Percentiles rank a stretch among this genome's conserved stretches.
Conservation (phyloP, 2,113 vertebrate species). For the Proterorhinus semilunaris region DNA sequence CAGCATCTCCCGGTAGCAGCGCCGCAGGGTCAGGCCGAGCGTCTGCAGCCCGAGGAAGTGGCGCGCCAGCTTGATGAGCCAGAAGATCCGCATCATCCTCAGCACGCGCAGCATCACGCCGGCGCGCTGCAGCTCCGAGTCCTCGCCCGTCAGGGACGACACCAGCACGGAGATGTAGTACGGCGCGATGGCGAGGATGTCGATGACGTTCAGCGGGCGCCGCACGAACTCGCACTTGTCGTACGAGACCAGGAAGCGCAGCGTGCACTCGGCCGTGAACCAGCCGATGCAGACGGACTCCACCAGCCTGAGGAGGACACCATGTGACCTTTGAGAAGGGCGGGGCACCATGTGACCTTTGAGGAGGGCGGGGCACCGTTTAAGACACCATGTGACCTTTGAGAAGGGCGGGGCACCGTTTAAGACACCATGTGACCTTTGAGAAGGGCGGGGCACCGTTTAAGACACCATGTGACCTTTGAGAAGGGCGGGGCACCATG, state of each 20-base stretch:
- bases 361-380: too few species aligned
- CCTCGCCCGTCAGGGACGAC: conserved; percentile 89
- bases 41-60: conserved; percentile 97
- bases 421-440: too few species aligned
- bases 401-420: too few species aligned
- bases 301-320: conserved; percentile 81
- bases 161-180: conserved; percentile 93
- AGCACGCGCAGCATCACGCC: conserved; percentile 92
- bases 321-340: neutral
- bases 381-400: too few species aligned
- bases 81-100: conserved; percentile 95
- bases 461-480: too few species aligned
- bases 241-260: conserved; percentile 92
- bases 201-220: conserved; percentile 95
- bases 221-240: conserved; percentile 95
- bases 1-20: conserved; percentile 97
- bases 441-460: too few species aligned
- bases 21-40: conserved; percentile 90
- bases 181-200: conserved; percentile 92
- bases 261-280: conserved; percentile 95
- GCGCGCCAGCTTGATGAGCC: conserved; percentile 96
- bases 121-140: conserved; percentile 93
- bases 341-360: too few species aligned
- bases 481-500: too few species aligned
- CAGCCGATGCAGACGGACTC: conserved; percentile 97